Evolutionary conservation across 1,140 invertebrate species (phyloP).

Genomic region (Penaeus chinensis): DNA sequence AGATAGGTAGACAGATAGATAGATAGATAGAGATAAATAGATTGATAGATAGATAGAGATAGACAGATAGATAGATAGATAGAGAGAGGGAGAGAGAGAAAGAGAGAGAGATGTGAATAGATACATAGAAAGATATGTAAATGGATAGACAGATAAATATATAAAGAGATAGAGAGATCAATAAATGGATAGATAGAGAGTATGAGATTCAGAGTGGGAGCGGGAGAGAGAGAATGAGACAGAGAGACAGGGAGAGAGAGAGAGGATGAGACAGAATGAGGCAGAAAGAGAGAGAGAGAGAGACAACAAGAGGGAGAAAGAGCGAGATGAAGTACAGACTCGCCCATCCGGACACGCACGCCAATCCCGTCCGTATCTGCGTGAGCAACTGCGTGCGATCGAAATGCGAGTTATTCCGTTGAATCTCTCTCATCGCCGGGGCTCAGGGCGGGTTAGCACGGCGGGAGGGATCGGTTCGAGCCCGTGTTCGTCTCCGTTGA

Average conservation of each 20-base stretch:
- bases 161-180: neutral
- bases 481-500: too few species aligned
- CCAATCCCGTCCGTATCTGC: too few species aligned
- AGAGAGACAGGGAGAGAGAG: neutral
- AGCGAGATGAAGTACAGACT: too few species aligned
- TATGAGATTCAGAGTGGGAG: neutral
- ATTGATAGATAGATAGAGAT: neutral
- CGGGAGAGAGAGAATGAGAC: too few species aligned
- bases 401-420: too few species aligned
- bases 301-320: neutral
- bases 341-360: too few species aligned
- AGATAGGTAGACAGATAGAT: neutral
- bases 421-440: too few species aligned
- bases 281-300: neutral
- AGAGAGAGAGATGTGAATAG: neutral
- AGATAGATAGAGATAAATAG: neutral
- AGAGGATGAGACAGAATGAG: neutral
- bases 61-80: neutral
- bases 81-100: neutral
- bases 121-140: neutral
- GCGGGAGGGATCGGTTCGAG: too few species aligned
- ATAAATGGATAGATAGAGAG: neutral
- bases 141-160: neutral
- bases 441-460: too few species aligned
- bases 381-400: too few species aligned